These are phyloP conservation scores for Agriopis marginaria DNA, from an alignment of 2,888 invertebrate genomes.

Conservation along the genomic window DNA sequence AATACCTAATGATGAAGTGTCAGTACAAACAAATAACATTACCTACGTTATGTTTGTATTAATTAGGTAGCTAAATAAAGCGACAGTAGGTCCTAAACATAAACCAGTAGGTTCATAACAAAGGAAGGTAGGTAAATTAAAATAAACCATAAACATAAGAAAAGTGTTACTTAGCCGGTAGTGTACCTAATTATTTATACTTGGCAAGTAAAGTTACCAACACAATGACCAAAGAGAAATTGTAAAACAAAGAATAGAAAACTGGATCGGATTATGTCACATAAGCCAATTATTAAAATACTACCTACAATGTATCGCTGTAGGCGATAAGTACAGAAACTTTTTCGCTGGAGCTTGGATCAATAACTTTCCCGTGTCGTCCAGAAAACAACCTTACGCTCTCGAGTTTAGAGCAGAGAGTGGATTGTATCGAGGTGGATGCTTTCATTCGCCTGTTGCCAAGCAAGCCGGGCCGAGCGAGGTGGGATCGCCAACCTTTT, in stretches of 20 bases:
- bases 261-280: slow-evolving; percentile 43
- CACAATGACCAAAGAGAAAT: slow-evolving; percentile 1
- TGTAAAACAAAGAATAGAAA: slow-evolving; percentile 35
- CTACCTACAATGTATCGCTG: slow-evolving; percentile 66
- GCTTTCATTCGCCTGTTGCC: slow-evolving; percentile 81
- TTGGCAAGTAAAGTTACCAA: no score
- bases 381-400: slow-evolving; percentile 39
- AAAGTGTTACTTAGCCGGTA: no score
- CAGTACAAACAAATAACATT: no score
- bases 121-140: no score
- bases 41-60: no score
- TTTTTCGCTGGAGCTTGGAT: slow-evolving; percentile 83
- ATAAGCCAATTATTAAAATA: slow-evolving; percentile 71
- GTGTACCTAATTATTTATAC: neutral
- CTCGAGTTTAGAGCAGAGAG: slow-evolving; percentile 38
- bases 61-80: no score
- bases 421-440: slow-evolving; percentile 43
- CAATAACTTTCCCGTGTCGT: slow-evolving; percentile 65
- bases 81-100: no score
- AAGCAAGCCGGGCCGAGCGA: slow-evolving; percentile 69
- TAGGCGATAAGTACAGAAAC: slow-evolving; percentile 78
- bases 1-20: no score
- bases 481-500: slow-evolving; percentile 79
- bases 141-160: no score
- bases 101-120: no score